phyloP scores from a whole-genome alignment of 2,113 vertebrate species.

The Hippocampus guttulatus region DNA sequence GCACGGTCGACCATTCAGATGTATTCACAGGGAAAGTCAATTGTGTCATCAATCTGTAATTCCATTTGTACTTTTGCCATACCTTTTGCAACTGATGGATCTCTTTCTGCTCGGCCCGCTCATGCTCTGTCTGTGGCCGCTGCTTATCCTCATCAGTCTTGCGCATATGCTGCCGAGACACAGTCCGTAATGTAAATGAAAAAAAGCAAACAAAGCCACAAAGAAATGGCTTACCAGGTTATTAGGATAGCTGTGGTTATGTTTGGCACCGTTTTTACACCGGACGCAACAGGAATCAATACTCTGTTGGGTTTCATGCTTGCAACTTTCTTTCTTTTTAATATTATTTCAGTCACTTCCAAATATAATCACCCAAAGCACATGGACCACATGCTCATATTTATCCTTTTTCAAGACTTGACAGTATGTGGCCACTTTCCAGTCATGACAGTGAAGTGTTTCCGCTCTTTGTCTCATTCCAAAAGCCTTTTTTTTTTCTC shows the following conservation, averaged over 20 bases:
- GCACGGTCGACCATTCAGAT: neutral
- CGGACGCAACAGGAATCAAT: neutral
- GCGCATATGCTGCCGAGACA: conserved; percentile 79
- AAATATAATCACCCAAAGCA: conserved; percentile 24
- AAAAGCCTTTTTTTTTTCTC: conserved; percentile 54
- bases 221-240: too few species aligned
- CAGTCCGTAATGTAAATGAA: conserved; percentile 5
- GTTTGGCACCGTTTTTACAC: too few species aligned
- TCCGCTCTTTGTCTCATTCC: conserved; percentile 35
- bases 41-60: neutral
- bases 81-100: conserved; percentile 90
- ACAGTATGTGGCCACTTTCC: conserved; percentile 26
- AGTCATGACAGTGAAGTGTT: conserved; percentile 42
- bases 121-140: conserved; percentile 91
- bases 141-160: conserved; percentile 85
- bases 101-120: conserved; percentile 90
- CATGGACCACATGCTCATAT: conserved; percentile 21
- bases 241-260: too few species aligned
- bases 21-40: neutral
- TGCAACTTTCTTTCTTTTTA: neutral
- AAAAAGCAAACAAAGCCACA: too few species aligned
- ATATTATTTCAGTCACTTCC: conserved; percentile 9
- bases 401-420: conserved; percentile 40
- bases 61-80: neutral
- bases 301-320: neutral